Conservation (phyloP, 2,113 vertebrate species). For the Hiodon tergisus region DNA sequence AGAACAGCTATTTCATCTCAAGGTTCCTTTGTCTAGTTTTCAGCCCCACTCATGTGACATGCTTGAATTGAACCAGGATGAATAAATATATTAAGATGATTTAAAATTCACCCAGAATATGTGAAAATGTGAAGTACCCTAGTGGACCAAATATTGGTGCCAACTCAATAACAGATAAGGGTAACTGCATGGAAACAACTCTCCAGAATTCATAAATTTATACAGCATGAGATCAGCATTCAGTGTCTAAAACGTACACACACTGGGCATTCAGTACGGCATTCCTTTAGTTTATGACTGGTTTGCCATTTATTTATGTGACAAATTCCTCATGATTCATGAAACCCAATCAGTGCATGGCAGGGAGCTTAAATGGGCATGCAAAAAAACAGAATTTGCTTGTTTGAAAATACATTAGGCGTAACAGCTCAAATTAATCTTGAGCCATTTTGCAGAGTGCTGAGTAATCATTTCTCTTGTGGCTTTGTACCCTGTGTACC, state of each 20-base stretch:
- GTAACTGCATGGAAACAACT: too few relatives aligned
- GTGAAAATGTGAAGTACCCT: too few relatives aligned
- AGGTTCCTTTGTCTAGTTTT: too few relatives aligned
- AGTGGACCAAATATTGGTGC: too few relatives aligned
- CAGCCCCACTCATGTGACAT: too few relatives aligned
- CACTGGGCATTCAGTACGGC: not conserved
- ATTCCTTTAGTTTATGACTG: not conserved
- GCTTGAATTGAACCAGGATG: too few relatives aligned
- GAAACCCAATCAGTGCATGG: not conserved
- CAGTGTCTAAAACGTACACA: not conserved
- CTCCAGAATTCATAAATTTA: too few relatives aligned
- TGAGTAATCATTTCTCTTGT: not conserved
- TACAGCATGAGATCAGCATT: not conserved
- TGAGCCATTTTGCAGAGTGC: conserved; percentile 1
- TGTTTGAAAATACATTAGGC: conserved; percentile 10
- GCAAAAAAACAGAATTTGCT: not conserved
- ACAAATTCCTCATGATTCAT: not conserved
- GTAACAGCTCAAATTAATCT: conserved; percentile 1
- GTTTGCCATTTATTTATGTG: not conserved
- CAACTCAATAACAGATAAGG: too few relatives aligned
- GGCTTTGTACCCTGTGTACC: not conserved
- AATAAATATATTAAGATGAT: too few relatives aligned
- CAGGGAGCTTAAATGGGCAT: not conserved
- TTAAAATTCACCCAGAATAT: too few relatives aligned
- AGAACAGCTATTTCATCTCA: too few relatives aligned